Evolutionary conservation across 1,140 invertebrate species (phyloP).

Genomic region (Chrysopa pallens): DNA sequence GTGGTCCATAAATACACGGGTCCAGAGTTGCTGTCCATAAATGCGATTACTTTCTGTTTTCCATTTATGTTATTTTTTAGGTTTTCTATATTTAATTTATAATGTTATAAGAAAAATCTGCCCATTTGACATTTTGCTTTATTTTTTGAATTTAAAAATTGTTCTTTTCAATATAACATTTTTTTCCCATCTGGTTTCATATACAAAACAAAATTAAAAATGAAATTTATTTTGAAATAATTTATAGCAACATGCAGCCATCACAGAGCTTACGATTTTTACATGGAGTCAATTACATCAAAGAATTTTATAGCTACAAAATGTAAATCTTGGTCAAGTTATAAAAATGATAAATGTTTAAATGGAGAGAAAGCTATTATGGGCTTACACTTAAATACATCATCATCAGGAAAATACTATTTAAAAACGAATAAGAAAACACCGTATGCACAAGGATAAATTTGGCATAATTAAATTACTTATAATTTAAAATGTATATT

Average conservation of each 20-base stretch:
- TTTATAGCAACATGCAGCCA: constrained; percentile 25
- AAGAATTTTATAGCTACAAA: constrained; percentile 17
- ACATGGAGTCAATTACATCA: constrained; percentile 28
- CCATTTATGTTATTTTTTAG: too few relatives aligned
- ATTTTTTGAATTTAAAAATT: too few relatives aligned
- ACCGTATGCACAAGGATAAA: background rate
- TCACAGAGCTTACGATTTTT: constrained; percentile 22
- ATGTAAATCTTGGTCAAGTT: constrained; percentile 21
- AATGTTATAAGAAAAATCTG: too few relatives aligned
- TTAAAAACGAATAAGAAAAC: constrained; percentile 14
- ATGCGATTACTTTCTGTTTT: too few relatives aligned
- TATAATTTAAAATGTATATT: too few relatives aligned
- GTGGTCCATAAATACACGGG: too few relatives aligned
- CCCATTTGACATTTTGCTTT: too few relatives aligned
- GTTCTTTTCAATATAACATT: too few relatives aligned
- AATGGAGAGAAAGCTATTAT: constrained; percentile 10
- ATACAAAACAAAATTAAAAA: background rate
- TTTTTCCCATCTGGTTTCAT: too few relatives aligned
- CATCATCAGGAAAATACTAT: constrained; percentile 16
- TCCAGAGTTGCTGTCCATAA: too few relatives aligned
- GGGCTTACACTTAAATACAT: constrained; percentile 13
- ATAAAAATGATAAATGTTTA: constrained; percentile 15
- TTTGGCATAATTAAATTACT: too few relatives aligned
- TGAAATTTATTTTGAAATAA: background rate
- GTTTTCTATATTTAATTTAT: too few relatives aligned